Evolutionary conservation across 2,888 invertebrate species (phyloP).

Genomic region (Hoplodrina ambigua): DNA sequence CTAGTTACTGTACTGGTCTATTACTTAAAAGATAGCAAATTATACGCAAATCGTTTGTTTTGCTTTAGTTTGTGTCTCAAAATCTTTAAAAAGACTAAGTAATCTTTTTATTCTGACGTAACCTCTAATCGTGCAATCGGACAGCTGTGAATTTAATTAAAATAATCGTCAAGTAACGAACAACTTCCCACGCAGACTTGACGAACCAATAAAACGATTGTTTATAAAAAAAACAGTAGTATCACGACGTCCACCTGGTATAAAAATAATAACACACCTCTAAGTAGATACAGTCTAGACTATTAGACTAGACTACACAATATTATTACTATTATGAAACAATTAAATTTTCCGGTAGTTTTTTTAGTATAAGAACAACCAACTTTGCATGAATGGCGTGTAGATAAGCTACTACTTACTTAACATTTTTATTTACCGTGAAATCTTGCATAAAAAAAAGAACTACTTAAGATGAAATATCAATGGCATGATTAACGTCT

Average conservation of each 20-base stretch:
- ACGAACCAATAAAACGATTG: slow-evolving; percentile 19
- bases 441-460: slow-evolving; percentile 20
- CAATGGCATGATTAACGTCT: slow-evolving; percentile 58
- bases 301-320: not conserved
- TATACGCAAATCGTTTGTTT: too few relatives aligned
- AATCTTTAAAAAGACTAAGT: too few relatives aligned
- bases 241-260: not conserved
- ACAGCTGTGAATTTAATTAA: slow-evolving; percentile 13
- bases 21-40: too few relatives aligned
- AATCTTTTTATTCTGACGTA: not conserved
- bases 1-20: too few relatives aligned
- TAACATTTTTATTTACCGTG: slow-evolving; percentile 11
- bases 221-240: slow-evolving; percentile 23
- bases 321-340: not conserved
- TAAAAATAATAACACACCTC: slow-evolving; percentile 7
- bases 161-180: slow-evolving; percentile 16
- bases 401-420: not conserved
- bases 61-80: too few relatives aligned
- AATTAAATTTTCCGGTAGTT: too few relatives aligned
- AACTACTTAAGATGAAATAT: slow-evolving; percentile 46
- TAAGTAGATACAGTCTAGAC: slow-evolving; percentile 17
- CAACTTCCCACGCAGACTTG: slow-evolving; percentile 27
- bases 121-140: slow-evolving; percentile 12
- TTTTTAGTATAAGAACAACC: not conserved
- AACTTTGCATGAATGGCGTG: not conserved